Conservation (phyloP, 2,113 vertebrate genomes). For the Gymnorhina tibicen region DNA sequence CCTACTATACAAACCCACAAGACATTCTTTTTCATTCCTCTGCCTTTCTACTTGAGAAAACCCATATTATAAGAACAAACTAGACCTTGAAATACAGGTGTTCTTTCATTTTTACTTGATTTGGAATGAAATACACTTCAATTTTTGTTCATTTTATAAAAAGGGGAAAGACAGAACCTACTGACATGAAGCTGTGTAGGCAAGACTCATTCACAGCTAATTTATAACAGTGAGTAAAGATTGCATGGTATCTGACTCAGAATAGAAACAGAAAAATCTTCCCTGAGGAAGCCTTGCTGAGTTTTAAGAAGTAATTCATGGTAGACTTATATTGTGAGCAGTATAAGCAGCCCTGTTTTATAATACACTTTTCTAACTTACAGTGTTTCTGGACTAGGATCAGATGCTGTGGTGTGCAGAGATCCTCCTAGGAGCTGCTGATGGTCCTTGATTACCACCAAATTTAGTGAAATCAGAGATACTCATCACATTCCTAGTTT, state of each 20-base stretch:
- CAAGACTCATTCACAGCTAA: neutral
- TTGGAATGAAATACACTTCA: neutral
- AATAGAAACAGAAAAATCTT: conserved; percentile 16
- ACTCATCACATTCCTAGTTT: neutral
- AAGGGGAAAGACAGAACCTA: neutral
- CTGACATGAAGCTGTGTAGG: neutral
- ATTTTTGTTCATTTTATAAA: neutral
- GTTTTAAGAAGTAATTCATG: conserved; percentile 25
- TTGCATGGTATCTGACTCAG: conserved; percentile 9
- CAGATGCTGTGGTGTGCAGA: neutral
- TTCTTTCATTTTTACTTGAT: neutral
- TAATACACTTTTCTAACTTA: neutral
- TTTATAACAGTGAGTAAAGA: conserved; percentile 17
- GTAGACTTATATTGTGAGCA: neutral
- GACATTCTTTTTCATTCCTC: neutral
- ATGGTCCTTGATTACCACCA: neutral
- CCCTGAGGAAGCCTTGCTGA: conserved; percentile 19
- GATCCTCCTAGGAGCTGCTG: neutral
- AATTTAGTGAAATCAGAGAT: neutral
- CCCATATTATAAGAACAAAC: neutral
- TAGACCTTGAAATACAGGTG: neutral
- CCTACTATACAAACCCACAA: neutral
- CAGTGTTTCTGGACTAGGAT: neutral
- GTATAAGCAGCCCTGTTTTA: neutral
- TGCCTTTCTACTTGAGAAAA: neutral